Conservation (phyloP, 2,113 vertebrate species). For the Manacus vitellinus region DNA sequence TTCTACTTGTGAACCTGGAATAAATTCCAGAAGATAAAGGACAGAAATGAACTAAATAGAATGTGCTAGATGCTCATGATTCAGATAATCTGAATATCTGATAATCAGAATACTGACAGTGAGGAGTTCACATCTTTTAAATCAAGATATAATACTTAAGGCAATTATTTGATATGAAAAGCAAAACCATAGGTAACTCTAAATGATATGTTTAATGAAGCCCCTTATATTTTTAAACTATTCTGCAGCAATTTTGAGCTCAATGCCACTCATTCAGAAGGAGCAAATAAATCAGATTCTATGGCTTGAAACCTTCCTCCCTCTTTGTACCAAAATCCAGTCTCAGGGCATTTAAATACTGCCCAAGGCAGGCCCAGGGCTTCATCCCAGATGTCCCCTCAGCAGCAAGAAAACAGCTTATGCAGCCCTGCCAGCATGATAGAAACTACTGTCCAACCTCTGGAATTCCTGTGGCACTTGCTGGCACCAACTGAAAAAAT, state of each 20-base stretch:
- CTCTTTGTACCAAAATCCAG: not conserved
- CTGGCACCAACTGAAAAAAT: not conserved
- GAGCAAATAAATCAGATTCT: not conserved
- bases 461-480: not conserved
- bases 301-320: not conserved
- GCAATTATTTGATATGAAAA: not conserved
- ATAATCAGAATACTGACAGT: not conserved
- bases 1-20: not conserved
- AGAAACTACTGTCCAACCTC: not conserved
- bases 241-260: not conserved
- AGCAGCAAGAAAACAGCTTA: not conserved
- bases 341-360: not conserved
- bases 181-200: not conserved
- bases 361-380: not conserved
- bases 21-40: not conserved
- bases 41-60: not conserved
- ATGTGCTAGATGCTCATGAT: not conserved
- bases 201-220: not conserved
- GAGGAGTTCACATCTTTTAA: not conserved
- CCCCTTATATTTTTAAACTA: not conserved
- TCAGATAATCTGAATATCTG: not conserved
- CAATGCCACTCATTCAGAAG: rapidly evolving
- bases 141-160: not conserved
- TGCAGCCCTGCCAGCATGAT: rapidly evolving
- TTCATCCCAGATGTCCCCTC: not conserved